A percentile compares a stretch with the other conserved stretches of the same genome.
Conservation (phyloP, 2,113 vertebrate species). For the Calypte anna region DNA sequence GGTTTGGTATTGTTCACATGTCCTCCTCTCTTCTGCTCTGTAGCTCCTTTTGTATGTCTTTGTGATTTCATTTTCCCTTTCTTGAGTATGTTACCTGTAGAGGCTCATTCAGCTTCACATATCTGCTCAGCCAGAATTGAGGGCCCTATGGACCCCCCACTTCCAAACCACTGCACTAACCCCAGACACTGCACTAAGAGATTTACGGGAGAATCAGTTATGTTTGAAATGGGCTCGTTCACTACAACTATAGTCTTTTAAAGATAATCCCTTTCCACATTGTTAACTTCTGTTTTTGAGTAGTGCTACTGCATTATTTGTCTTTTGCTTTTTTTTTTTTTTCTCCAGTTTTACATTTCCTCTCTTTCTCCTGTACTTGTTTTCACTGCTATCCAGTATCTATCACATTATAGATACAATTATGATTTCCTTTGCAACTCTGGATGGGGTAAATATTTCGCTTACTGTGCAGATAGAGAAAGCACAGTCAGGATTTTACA, state of each 20-base stretch:
- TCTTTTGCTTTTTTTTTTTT: neutral
- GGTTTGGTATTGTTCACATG: too few relatives aligned
- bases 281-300: neutral
- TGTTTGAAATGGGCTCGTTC: neutral
- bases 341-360: neutral
- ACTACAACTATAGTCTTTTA: neutral
- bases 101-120: too few relatives aligned
- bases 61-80: too few relatives aligned
- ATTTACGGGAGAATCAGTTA: neutral
- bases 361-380: neutral
- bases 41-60: too few relatives aligned
- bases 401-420: neutral
- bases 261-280: neutral
- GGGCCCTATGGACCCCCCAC: too few relatives aligned
- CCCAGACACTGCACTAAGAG: neutral
- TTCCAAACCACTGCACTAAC: too few relatives aligned
- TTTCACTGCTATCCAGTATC: neutral
- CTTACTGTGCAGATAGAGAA: rapidly evolving
- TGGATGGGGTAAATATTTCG: neutral
- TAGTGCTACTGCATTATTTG: neutral
- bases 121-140: too few relatives aligned
- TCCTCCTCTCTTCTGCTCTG: too few relatives aligned
- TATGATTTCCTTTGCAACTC: neutral
- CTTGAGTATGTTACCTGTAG: too few relatives aligned
- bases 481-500: neutral